phyloP scores from a whole-genome alignment of 1,140 invertebrate genomes.

The Bombus pascuorum region DNA sequence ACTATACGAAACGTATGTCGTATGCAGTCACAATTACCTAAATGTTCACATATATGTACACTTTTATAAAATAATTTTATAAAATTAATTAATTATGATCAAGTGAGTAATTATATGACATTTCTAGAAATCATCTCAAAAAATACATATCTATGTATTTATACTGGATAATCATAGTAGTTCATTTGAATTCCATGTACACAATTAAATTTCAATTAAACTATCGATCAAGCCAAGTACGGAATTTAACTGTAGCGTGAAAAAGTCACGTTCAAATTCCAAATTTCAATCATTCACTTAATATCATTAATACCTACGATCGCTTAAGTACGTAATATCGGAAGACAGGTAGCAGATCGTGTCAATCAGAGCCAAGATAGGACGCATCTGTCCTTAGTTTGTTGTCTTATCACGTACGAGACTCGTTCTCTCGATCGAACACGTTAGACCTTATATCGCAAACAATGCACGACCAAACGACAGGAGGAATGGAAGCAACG shows the following conservation, averaged over 20 bases:
- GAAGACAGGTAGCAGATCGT: background rate
- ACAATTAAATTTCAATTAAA: no score
- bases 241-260: background rate
- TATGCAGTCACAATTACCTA: no score
- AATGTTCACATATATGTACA: no score
- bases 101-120: no score
- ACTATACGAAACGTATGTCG: no score
- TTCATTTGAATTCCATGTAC: no score
- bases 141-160: no score
- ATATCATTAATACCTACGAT: no score
- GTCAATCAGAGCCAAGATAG: background rate
- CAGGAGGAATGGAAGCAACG: constrained; percentile 2
- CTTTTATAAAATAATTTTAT: no score
- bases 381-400: constrained; percentile 7
- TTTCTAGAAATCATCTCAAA: no score
- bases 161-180: no score
- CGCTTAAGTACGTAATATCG: background rate
- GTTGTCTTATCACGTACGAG: background rate
- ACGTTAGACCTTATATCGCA: constrained; percentile 9
- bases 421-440: background rate
- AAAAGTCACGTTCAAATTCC: background rate
- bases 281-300: background rate
- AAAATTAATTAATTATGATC: no score
- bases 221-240: background rate
- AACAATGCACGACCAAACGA: constrained; percentile 19